These are phyloP conservation scores for Tautogolabrus adspersus DNA, from an alignment of 2,113 vertebrate genomes.

Conservation along the genomic window DNA sequence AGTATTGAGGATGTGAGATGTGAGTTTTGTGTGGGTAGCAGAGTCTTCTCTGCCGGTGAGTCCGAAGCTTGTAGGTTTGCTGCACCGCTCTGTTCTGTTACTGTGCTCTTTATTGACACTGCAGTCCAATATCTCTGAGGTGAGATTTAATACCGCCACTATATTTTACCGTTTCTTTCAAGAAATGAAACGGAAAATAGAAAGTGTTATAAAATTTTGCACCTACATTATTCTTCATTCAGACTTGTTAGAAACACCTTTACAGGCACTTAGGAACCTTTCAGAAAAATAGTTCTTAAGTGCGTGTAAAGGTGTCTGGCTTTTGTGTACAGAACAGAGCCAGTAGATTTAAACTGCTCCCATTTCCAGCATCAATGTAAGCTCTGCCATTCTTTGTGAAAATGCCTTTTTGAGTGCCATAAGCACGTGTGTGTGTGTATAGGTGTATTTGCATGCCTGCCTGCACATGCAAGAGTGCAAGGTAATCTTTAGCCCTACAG, in stretches of 20 bases:
- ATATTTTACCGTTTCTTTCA: not conserved
- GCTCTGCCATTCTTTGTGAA: slow-evolving; percentile 26
- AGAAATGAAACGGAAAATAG: not conserved
- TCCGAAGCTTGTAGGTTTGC: not conserved
- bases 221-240: not conserved
- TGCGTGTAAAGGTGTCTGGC: not conserved
- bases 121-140: not conserved
- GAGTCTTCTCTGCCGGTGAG: slow-evolving; percentile 1
- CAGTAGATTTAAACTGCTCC: slow-evolving; percentile 3
- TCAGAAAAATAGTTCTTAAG: slow-evolving; percentile 5
- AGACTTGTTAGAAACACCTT: slow-evolving; percentile 4
- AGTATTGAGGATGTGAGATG: slow-evolving; percentile 1
- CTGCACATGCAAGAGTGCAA: slow-evolving; percentile 39
- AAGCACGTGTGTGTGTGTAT: slow-evolving; percentile 4
- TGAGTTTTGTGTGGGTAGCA: not conserved
- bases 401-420: slow-evolving; percentile 23
- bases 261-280: not conserved
- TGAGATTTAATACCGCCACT: not conserved
- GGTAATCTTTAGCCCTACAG: slow-evolving; percentile 57
- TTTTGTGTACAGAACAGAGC: not conserved
- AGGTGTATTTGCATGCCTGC: slow-evolving; percentile 16
- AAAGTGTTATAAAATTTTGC: not conserved
- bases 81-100: not conserved
- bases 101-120: slow-evolving; percentile 2
- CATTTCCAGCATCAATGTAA: slow-evolving; percentile 28